These are phyloP conservation scores for Erebia palarica DNA, from an alignment of 2,888 invertebrate genomes.

Conservation along the genomic window DNA sequence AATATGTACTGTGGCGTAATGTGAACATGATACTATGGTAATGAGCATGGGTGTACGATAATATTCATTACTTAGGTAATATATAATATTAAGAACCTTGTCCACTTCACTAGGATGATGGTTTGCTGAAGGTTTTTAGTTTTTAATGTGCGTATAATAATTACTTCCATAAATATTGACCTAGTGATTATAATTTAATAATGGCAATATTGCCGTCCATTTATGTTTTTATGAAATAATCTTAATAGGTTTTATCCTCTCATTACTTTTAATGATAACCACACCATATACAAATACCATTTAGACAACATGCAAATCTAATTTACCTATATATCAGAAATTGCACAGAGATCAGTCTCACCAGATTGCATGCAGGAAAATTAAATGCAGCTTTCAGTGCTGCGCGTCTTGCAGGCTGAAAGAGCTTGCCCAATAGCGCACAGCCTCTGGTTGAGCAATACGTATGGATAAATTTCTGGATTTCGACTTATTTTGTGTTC, in stretches of 20 bases:
- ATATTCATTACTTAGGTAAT: constrained; percentile 29
- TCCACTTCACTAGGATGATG: background rate
- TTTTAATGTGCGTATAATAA: background rate
- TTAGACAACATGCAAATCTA: too few species aligned
- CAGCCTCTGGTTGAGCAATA: too few species aligned
- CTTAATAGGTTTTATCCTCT: background rate
- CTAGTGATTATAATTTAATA: background rate
- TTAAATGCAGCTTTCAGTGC: too few species aligned
- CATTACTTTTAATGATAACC: background rate
- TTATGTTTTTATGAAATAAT: too few species aligned
- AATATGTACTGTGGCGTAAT: constrained; percentile 28
- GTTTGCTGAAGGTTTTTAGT: background rate
- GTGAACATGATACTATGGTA: constrained; percentile 30
- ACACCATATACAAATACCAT: too few species aligned
- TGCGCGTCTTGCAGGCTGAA: too few species aligned
- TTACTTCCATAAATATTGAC: background rate
- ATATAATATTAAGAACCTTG: constrained; percentile 1
- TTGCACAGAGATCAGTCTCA: too few species aligned
- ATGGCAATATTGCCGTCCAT: background rate
- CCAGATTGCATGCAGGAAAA: too few species aligned
- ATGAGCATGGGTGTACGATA: constrained; percentile 18
- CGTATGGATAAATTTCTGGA: too few species aligned
- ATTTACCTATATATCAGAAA: too few species aligned
- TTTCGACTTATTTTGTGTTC: too few species aligned
- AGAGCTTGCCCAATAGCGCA: too few species aligned